Base-by-base conservation (phyloP, 2,888 invertebrate genomes). In the Cistogaster globosa region DNA sequence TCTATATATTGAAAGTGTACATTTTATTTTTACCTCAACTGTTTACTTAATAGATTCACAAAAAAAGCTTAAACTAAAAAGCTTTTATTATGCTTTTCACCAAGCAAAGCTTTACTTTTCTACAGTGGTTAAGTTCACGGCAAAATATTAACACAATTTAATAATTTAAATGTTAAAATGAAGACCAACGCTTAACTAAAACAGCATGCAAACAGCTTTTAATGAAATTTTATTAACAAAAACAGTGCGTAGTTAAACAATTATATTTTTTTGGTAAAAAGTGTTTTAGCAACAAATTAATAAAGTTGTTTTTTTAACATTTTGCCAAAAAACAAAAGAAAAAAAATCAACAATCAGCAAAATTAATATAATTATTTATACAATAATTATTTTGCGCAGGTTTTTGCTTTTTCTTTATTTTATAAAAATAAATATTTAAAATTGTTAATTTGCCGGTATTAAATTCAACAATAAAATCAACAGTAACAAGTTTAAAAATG, bases 111-210 rank as follows among this genome's bases (percentile, higher is more conserved):
- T 63, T 57, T 57, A 58, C 2, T 58, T 36, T n/a, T 48, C 36
- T n/a, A 79, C 78, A 79, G 78, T 79, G 71, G 62, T 48, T 45
- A 36, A 63, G 63, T 6, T 7, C n/a, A 36, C 26, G 22, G 48
- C 6, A 71, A 78, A 62, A 20, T 69, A 20, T 1, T 8, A 18
- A 48, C 45, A 48, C 3, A 48, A 7, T 1, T n/a, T 2, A 26
- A 60, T 7, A 48, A 42, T 14, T 18, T 22, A 18, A 36, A 69
- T 69, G 26, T 1, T 48, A n/a, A 32, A 32, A 4, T 45, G n/a
- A 45, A 78, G 78, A 55, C 55, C 78, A 71, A 55, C 62, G 36
- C n/a, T n/a, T n/a, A 78, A 53, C 78, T 26, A 7, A 42, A 16
- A 14, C 7, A n/a, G 4, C 26, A 32, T 55, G 32, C 20, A 62